Evolutionary conservation across 2,888 invertebrate species (phyloP).

Genomic region (Tinea pellionella): DNA sequence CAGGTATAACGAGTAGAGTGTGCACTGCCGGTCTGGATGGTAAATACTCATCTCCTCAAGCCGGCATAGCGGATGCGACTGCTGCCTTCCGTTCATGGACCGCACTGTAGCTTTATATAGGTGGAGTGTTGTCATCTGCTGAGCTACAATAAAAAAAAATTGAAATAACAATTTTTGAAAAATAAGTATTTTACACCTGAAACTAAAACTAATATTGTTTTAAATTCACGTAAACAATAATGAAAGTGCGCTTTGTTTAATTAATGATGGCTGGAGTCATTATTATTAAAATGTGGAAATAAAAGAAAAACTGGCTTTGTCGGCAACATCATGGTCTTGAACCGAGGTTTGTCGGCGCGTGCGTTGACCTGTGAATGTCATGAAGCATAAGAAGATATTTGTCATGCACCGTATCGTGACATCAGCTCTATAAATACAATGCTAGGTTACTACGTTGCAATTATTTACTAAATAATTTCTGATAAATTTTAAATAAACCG

Average conservation of each 20-base stretch:
- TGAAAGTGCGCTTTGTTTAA: neutral
- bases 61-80: no score
- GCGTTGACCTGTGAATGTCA: slow-evolving; percentile 52
- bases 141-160: no score
- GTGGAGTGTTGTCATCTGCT: no score
- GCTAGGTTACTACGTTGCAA: neutral
- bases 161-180: no score
- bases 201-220: neutral
- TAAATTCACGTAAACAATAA: neutral
- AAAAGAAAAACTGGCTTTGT: slow-evolving; percentile 7
- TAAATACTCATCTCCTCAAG: no score
- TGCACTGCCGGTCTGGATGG: no score
- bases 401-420: slow-evolving; percentile 25
- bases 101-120: no score
- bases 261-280: neutral
- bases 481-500: neutral
- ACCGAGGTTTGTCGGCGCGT: slow-evolving; percentile 37
- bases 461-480: slow-evolving; percentile 5
- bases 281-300: neutral
- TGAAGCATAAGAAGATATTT: slow-evolving; percentile 36
- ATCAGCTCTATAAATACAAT: slow-evolving; percentile 11
- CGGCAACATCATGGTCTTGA: slow-evolving; percentile 18
- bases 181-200: no score
- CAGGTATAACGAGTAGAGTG: no score
- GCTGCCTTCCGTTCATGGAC: no score